Conservation (phyloP, 2,797 vertebrate species). For the Limnodromus scolopaceus region DNA sequence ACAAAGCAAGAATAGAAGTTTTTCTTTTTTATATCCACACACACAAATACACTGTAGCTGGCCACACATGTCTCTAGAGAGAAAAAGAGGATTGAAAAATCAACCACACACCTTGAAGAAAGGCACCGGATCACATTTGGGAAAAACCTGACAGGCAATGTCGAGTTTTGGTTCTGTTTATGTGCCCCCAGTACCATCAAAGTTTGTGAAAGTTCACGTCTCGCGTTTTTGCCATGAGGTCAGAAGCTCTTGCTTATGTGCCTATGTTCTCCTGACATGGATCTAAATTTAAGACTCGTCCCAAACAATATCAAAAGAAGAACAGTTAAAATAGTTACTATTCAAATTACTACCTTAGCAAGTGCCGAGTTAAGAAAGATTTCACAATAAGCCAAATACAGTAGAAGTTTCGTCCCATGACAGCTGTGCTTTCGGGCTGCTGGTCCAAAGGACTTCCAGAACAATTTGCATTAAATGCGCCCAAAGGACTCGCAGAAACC, state of each 20-base stretch:
- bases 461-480: not conserved
- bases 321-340: not conserved
- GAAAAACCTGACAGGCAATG: not conserved
- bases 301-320: not conserved
- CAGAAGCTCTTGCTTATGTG: not conserved
- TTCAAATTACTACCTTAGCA: not conserved
- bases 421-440: not conserved
- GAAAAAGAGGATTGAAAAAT: not conserved
- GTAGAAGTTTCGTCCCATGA: not conserved
- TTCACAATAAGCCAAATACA: not conserved
- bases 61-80: rapidly evolving
- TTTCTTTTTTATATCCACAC: not conserved
- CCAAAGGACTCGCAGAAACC: rapidly evolving
- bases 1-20: not conserved
- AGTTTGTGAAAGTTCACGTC: not conserved
- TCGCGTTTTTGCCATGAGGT: not conserved
- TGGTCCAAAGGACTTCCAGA: not conserved
- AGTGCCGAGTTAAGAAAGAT: not conserved
- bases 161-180: not conserved
- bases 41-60: not conserved
- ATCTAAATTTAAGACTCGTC: not conserved
- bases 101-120: not conserved
- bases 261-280: rapidly evolving
- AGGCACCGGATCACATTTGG: not conserved
- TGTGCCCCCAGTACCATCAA: rapidly evolving